phyloP scores from a whole-genome alignment of 2,797 vertebrate species.

The Pitangus sulphuratus region DNA sequence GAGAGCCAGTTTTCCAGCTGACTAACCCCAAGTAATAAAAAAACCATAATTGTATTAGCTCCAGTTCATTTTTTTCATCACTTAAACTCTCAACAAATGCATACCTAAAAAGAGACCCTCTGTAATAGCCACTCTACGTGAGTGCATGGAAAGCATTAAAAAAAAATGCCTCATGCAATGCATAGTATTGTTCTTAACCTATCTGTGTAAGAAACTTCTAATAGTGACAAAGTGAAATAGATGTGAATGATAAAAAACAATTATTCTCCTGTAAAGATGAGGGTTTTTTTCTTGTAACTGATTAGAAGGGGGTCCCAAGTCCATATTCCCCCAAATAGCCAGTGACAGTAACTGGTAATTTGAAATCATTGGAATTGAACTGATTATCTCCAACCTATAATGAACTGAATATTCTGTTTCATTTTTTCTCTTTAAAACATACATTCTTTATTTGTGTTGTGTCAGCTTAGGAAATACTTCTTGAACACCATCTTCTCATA shows the following conservation, averaged over 20 bases:
- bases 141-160: background rate
- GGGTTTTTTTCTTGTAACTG: slow-evolving; percentile 40
- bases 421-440: background rate
- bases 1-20: background rate
- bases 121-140: background rate
- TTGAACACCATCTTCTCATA: background rate
- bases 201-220: background rate
- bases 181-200: background rate
- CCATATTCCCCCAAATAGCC: slow-evolving; percentile 74
- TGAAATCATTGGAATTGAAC: slow-evolving; percentile 79
- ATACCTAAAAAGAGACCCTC: background rate
- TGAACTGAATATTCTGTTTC: background rate
- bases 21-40: background rate
- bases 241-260: slow-evolving; percentile 66
- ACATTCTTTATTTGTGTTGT: background rate
- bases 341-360: slow-evolving; percentile 77
- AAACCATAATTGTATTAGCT: background rate
- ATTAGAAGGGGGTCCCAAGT: slow-evolving; percentile 12
- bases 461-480: background rate
- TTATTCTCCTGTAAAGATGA: slow-evolving; percentile 70
- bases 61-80: background rate
- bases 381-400: slow-evolving; percentile 75
- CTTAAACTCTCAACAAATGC: background rate
- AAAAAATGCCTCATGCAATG: background rate
- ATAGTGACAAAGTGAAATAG: slow-evolving; percentile 56